phyloP scores from a whole-genome alignment of 1,140 invertebrate genomes.

The Bombus terrestris region DNA sequence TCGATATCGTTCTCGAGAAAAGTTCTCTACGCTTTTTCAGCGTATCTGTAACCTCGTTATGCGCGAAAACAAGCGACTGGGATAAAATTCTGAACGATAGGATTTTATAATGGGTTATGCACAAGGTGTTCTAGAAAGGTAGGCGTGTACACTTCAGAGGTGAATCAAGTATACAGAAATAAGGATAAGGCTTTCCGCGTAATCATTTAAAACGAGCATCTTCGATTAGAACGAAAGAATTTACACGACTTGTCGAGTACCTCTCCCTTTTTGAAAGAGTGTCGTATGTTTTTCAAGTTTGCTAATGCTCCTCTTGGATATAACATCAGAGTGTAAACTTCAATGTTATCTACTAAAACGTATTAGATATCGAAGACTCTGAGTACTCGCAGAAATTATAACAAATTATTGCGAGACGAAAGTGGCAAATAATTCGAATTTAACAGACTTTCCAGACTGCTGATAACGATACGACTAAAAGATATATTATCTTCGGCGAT shows the following conservation, averaged over 20 bases:
- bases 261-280: no score
- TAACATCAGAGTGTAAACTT: no score
- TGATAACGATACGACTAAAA: not conserved
- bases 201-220: no score
- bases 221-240: no score
- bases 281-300: no score
- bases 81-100: not conserved
- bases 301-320: no score
- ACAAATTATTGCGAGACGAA: not conserved
- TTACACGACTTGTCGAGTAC: no score
- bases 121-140: not conserved
- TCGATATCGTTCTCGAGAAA: constrained; percentile 37
- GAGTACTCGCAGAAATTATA: no score
- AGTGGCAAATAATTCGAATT: not conserved
- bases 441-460: no score
- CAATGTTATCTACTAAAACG: not conserved
- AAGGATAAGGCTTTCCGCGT: not conserved
- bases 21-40: not conserved
- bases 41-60: not conserved
- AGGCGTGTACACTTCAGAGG: not conserved
- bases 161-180: not conserved
- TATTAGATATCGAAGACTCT: not conserved
- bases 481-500: not conserved
- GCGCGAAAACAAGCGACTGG: not conserved
- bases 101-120: not conserved